These are phyloP conservation scores for Notamacropus eugenii DNA, from an alignment of 2,797 vertebrate genomes.

Conservation along the genomic window DNA sequence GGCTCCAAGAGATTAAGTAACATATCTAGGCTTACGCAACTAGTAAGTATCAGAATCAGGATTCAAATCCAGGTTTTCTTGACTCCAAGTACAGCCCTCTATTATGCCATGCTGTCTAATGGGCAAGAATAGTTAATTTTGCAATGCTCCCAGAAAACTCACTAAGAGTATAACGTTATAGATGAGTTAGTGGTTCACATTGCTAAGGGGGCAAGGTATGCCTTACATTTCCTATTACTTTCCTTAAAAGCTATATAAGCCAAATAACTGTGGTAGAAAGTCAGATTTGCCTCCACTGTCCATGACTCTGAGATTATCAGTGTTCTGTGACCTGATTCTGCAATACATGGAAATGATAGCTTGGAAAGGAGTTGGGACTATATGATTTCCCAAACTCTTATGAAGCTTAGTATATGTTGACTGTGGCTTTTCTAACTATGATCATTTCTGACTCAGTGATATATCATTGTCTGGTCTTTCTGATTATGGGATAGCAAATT, in stretches of 20 bases:
- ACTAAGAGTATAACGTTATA: background rate
- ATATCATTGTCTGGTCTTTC: background rate
- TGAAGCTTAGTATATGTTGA: background rate
- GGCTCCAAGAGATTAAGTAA: background rate
- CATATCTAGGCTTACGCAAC: background rate
- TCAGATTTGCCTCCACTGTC: slow-evolving; percentile 24
- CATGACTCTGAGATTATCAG: slow-evolving; percentile 6
- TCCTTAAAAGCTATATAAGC: slow-evolving; percentile 16
- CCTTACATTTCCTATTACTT: background rate
- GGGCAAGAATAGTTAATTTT: background rate
- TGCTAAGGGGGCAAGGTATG: background rate
- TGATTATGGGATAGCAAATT: background rate
- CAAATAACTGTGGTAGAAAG: slow-evolving; percentile 13
- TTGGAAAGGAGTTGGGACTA: background rate
- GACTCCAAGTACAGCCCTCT: background rate
- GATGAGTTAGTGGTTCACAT: background rate
- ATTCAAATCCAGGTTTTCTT: background rate
- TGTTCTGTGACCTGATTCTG: background rate
- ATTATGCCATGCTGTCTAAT: background rate
- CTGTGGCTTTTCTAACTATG: background rate
- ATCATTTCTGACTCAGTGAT: background rate
- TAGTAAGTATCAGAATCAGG: background rate
- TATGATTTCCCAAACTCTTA: background rate
- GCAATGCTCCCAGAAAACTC: background rate
- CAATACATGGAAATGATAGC: background rate